Conservation (phyloP, 35 echinoderm and acorn worm species). For the Anneissia japonica region DNA sequence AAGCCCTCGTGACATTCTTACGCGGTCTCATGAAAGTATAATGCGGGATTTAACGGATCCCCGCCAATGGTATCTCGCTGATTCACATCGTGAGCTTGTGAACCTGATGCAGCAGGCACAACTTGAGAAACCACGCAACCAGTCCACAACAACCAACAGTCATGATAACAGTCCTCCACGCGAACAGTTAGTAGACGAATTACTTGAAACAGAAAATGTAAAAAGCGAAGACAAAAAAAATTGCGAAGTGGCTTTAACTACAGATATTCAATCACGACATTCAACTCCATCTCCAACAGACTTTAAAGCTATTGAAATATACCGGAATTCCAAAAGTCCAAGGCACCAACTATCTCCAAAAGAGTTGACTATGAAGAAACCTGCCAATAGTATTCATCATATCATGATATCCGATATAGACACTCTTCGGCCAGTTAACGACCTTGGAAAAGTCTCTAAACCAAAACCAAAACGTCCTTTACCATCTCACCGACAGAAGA, state of each 20-base stretch:
- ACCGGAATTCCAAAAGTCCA: neutral
- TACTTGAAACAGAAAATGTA: neutral
- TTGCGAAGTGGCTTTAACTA: neutral
- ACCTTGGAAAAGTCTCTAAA: neutral
- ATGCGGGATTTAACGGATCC: neutral
- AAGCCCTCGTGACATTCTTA: neutral
- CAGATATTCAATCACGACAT: neutral
- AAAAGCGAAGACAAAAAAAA: neutral
- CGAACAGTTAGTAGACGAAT: too few relatives aligned
- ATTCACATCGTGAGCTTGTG: neutral
- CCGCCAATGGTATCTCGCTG: neutral
- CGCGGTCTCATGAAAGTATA: neutral
- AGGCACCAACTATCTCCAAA: neutral
- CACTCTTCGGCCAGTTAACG: neutral
- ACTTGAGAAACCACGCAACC: neutral
- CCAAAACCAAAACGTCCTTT: neutral
- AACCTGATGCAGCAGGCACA: neutral
- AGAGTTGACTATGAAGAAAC: neutral
- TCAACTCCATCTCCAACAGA: neutral
- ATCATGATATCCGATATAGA: neutral
- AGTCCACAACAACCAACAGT: neutral
- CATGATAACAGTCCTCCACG: too few relatives aligned
- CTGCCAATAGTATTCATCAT: neutral
- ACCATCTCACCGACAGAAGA: neutral
- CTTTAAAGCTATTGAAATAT: neutral